Base-by-base conservation (phyloP, 2,113 vertebrate genomes). In the Acrocephalus kingi region DNA sequence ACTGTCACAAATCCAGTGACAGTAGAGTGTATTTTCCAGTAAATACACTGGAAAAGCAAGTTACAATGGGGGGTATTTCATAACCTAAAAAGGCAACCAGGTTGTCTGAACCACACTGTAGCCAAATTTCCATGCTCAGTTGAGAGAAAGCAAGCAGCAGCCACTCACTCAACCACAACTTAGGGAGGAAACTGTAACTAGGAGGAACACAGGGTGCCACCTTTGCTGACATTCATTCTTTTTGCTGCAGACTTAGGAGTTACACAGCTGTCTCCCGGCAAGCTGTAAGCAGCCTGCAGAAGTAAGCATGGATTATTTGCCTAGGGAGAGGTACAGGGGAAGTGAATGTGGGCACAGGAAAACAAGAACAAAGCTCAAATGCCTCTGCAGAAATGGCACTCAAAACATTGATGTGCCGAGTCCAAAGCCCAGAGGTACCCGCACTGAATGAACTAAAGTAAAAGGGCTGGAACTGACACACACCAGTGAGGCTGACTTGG, bases 1-100 rank as follows among this genome's bases (percentile, higher is more conserved):
- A 41, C 78, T 85, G 52, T 41, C 76, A 71, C 20, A 41, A 84
- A 71, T 45, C 0, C 84, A 92, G 37, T 39, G 37, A 39, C 37
- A 39, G 37, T 39, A 39, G 37, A 39, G 37, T 39, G 37, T 9
- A 39, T 39, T 39, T 39, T 39, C 37, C 37, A 39, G 82, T 74
- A 93, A 92, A 80, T 23, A 71, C 15, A 64, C n/a, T n/a, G 55
- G 59, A 80, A 93, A 93, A 92, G n/a, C 49, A 68, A 94, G 56
- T 84, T 81, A 49, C 24, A 64, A 1, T 27, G 37, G 49, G 15
- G 11, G 5, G 4, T 14, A 39, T 66, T 81, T 89, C 46, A 45
- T 27, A 63, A 80, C 15, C 56, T 72, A 49, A 72, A 92, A 89
- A 92, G 72, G 64, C 76, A 86, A 20, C 37, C 61, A 54, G n/a